Evolutionary conservation across 2,888 invertebrate genomes (phyloP).

Genomic region (Hanleya hanleyi): DNA sequence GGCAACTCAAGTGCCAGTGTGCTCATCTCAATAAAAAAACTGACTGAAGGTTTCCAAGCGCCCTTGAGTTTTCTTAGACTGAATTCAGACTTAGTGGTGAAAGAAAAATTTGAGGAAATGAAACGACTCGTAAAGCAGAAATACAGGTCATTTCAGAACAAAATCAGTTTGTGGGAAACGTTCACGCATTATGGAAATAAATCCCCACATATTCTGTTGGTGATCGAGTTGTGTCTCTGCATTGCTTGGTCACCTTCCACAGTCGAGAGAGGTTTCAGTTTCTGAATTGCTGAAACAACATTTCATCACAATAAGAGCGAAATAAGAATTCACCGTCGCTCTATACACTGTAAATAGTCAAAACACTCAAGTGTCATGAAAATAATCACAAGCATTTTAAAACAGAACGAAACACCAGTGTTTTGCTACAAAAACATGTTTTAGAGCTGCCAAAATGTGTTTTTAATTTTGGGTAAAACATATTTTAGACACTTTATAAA

Average conservation of each 20-base stretch:
- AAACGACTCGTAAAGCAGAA: neutral
- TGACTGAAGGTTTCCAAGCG: neutral
- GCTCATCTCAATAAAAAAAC: neutral
- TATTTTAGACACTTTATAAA: too few species aligned
- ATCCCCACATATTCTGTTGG: neutral
- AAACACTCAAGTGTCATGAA: too few species aligned
- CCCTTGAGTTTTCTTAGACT: neutral
- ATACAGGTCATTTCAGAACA: neutral
- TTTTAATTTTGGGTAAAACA: too few species aligned
- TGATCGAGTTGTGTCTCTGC: neutral
- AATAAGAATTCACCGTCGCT: too few species aligned
- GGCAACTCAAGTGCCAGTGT: neutral
- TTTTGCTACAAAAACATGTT: too few species aligned
- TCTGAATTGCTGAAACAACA: too few species aligned
- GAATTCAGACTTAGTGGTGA: neutral
- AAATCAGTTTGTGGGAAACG: neutral
- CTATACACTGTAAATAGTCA: too few species aligned
- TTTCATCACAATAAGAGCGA: too few species aligned
- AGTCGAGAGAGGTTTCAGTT: neutral
- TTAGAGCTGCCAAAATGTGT: too few species aligned
- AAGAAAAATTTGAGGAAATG: neutral
- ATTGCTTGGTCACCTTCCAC: neutral
- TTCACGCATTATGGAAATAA: neutral
- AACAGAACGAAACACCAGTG: too few species aligned
- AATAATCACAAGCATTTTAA: too few species aligned